Base-by-base conservation (phyloP, 1,140 invertebrate species). In the Paramacrobiotus metropolitanus region DNA sequence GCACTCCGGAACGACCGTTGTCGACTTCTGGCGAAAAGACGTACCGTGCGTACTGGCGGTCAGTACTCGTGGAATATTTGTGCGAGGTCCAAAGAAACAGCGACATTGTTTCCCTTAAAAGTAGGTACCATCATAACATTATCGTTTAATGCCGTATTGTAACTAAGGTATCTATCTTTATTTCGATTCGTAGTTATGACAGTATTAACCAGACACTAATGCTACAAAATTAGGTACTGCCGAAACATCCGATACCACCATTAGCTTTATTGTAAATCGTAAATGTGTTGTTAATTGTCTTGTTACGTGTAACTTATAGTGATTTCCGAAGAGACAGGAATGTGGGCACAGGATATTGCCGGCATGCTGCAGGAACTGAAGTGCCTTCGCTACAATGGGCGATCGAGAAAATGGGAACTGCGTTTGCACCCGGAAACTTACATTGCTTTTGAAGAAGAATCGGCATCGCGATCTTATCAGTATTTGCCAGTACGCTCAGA, bases 31-130 rank as follows among this genome's bases (percentile, higher is more conserved):
- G 93, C 1, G 79, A 84, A 63, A 83, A 97, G 0, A 92, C 90
- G 0, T 99, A 98, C 74, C 81, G 91, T 69, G 86, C 90, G 0
- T 98, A 94, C 71, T 98, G 94, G 94, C 86, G 86, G 70, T 90
- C 87, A 63, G 81, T 88, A 9, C 81, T 98, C 1, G 73, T 97
- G 2, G 77, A 81, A 66, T 77, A 77, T 65, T 67, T 82, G n/a
- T 68, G 84, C 64, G 66, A 70, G 30, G 64, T 64, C 55, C 59
- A 66, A 31, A 63, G 66, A 64, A 69, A 61, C 63, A 30, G 29
- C 55, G 63, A 61, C 44, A 59, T 59, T 29, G 31, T 44, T n/a
- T 24, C 64, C 20, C 61, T 2, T 21, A 21, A 60, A 30, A 20
- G 21, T 15, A 63, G 28, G 18, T 29, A 44, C 29, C 29, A 63